Evolutionary conservation across 1,140 invertebrate genomes (phyloP).

Genomic region (Drosophila bocqueti): DNA sequence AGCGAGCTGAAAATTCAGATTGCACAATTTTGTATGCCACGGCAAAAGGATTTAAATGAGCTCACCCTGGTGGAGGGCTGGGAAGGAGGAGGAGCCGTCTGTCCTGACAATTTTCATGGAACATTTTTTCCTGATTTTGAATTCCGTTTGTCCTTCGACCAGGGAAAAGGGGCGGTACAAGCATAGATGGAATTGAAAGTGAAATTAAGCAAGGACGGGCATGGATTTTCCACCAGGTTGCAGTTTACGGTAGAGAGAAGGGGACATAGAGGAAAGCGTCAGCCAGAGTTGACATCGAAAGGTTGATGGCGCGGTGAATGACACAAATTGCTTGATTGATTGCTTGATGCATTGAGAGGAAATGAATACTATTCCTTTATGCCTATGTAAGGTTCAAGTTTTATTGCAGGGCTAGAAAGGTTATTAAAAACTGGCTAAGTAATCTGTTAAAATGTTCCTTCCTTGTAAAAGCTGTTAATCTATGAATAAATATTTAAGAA

Average conservation of each 20-base stretch:
- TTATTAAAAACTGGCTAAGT: no score
- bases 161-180: neutral
- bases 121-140: slow-evolving; percentile 49
- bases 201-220: slow-evolving; percentile 38
- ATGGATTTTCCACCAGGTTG: slow-evolving; percentile 24
- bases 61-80: neutral
- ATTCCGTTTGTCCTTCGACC: slow-evolving; percentile 38
- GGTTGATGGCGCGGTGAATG: slow-evolving; percentile 32
- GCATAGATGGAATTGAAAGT: slow-evolving; percentile 42
- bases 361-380: neutral
- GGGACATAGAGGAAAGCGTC: neutral
- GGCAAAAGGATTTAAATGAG: slow-evolving; percentile 56
- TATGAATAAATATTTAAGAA: neutral
- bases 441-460: neutral
- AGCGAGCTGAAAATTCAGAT: slow-evolving; percentile 40
- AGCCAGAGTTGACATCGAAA: slow-evolving; percentile 20
- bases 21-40: slow-evolving; percentile 33
- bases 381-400: neutral
- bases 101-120: slow-evolving; percentile 36
- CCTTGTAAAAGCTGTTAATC: neutral
- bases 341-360: slow-evolving; percentile 9
- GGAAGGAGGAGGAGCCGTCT: neutral
- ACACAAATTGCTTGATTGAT: slow-evolving; percentile 34
- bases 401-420: neutral
- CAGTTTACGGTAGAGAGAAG: neutral